Base-by-base conservation (phyloP, 2,113 vertebrate species). In the Notiomystis cincta region DNA sequence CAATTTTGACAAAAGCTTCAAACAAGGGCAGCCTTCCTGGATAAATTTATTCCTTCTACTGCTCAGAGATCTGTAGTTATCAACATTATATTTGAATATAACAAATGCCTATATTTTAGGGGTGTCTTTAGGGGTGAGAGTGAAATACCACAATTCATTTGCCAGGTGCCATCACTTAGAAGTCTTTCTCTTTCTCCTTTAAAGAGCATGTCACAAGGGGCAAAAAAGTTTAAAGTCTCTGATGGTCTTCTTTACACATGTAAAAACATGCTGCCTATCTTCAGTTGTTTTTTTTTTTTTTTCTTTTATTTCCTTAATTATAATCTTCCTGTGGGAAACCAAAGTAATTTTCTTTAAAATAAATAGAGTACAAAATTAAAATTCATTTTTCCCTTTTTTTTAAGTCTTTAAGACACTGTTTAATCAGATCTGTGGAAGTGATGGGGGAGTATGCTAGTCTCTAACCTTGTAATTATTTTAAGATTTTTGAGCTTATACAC, bases 341-440 rank as follows among this genome's bases (percentile, higher is more conserved):
- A 93, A 95, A 90, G 38, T 77, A 88, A 87, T 96, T 95, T 97
- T 75, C 54, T 67, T 82, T 66, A 47, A 79, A 89, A 95, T 73
- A 95, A 96, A 86, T n/a, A 75, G 30, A 73, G 15, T 60, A 64
- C 25, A 81, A 40, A 4, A 33, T 40, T 62, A 85, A 33, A 57
- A 12, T 44, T 53, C 2, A 15, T 66, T 65, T 57, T 44, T 13
- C 0, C 2, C 10, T 22, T 11, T 53, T 50, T 64, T 57, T 60
- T 50, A 11, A 7, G 5, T 51, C 19, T 79, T 78, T 93, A 71
- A 87, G 27, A 89, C 11, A 5, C 17, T 82, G 14, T 94, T 94
- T 92, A 90, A 95, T 96, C 84, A 94, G 56, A 48, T 85, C 45
- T 61, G 8, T 57, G n/a, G 50, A 82, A 64, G 23, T 28, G 45